Evolutionary conservation across 92 coral and sea anemone species (phyloP), one percentile per base, ranked within the genome.

Genomic region (Pocillopora grandis): DNA sequence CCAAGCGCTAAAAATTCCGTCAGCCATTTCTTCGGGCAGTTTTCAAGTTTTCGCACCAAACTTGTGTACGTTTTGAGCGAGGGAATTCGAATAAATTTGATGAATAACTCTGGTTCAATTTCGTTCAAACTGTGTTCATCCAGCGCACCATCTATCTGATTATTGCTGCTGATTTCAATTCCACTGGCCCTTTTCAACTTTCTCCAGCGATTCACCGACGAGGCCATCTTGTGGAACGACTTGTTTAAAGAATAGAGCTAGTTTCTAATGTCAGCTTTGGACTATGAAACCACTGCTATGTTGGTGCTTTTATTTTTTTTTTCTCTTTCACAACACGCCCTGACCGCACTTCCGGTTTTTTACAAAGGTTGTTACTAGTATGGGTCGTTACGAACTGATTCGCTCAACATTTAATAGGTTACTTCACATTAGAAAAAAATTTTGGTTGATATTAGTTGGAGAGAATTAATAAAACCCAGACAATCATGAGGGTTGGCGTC

Each of bases 1-100:
- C 94, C 98, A 75, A 87, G 92, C 48, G 78, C 85, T 23, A 96
- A 89, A 80, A 96, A 94, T 73, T 92, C 95, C 73, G 83, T 86
- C 89, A 94, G 85, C 99, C 99, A 96, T 73, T 88, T 85, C 14
- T 91, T 90, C 12, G 93, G 75, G 71, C 95, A 90, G 70, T 66
- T 83, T 84, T 86, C 89, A 19, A 94, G 89, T 66, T 92, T 94
- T 78, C 73, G 79, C 18, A 79, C 72, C 58, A 94, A 89, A 67
- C 90, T 80, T 42, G 98, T 62, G 75, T 89, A 94, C 71, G 90
- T 94, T 78, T 89, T 94, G 70, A 92, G 87, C 48, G 98, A 87
- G 16, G 98, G 98, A 60, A 91, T 89, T 13, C 93, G 87, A 27
- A 94, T 82, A 67, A 94, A 91, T 81, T 94, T 92, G 62, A 94